Evolutionary conservation across 2,113 vertebrate species (phyloP).

Genomic region (Strigops habroptila): DNA sequence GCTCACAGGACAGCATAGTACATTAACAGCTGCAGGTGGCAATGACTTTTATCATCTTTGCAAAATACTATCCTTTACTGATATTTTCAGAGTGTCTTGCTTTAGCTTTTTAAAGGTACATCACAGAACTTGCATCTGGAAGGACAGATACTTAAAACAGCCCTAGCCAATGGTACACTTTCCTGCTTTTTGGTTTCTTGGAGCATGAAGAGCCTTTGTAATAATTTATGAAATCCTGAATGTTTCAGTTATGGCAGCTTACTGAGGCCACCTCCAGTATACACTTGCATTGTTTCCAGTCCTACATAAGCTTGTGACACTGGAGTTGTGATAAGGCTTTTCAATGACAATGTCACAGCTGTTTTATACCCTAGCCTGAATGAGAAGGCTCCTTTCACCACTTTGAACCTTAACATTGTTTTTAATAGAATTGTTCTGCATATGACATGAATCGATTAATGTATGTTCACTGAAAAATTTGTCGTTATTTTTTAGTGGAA

Average conservation of each 20-base stretch:
- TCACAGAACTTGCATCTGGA: background rate
- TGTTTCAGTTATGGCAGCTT: background rate
- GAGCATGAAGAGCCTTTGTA: background rate
- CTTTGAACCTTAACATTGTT: background rate
- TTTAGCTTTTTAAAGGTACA: background rate
- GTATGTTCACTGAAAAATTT: background rate
- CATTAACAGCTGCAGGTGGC: background rate
- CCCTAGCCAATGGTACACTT: background rate
- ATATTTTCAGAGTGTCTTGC: background rate
- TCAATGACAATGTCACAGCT: background rate
- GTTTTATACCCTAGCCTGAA: background rate
- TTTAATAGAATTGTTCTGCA: background rate
- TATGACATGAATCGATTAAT: background rate
- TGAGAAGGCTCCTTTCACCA: background rate
- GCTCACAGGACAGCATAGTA: background rate
- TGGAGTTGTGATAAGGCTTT: background rate
- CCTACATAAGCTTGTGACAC: background rate
- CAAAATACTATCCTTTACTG: background rate
- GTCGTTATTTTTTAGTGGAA: background rate
- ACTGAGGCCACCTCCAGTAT: background rate
- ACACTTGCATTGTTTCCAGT: background rate
- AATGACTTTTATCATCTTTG: background rate
- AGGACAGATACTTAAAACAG: background rate
- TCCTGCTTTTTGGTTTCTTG: background rate
- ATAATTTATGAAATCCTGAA: background rate